Conservation (phyloP, 2,113 vertebrate genomes). For the Globicephala melas region DNA sequence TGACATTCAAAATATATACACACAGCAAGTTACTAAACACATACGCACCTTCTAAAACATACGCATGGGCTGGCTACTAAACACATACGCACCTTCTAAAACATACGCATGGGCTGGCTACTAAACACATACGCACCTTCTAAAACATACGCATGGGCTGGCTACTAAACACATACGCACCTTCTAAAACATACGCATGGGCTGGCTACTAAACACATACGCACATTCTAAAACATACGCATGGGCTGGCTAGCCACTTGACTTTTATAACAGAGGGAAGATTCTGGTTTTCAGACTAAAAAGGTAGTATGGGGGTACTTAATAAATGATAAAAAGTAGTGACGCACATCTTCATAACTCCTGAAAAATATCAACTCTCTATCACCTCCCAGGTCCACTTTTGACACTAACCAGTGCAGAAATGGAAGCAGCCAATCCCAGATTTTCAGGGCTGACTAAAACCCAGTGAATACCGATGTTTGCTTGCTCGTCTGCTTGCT, state of each 20-base stretch:
- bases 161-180: neutral
- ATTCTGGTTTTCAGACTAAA: neutral
- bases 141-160: neutral
- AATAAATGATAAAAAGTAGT: neutral
- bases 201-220: neutral
- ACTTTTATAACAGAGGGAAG: neutral
- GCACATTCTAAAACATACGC: neutral
- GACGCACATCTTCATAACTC: neutral
- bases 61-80: neutral
- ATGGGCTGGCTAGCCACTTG: neutral
- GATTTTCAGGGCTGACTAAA: neutral
- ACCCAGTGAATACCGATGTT: neutral
- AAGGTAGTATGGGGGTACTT: neutral
- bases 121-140: neutral
- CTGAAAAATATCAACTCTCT: neutral
- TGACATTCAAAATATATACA: neutral
- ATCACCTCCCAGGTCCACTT: neutral
- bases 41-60: neutral
- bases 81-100: neutral
- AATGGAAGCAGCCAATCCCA: neutral
- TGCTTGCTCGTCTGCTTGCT: too few species aligned
- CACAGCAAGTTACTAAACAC: neutral
- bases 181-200: neutral
- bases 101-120: neutral
- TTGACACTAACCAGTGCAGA: neutral